These are phyloP conservation scores for Jaculus jaculus DNA, from an alignment of 2,113 vertebrate genomes.

Conservation along the genomic window DNA sequence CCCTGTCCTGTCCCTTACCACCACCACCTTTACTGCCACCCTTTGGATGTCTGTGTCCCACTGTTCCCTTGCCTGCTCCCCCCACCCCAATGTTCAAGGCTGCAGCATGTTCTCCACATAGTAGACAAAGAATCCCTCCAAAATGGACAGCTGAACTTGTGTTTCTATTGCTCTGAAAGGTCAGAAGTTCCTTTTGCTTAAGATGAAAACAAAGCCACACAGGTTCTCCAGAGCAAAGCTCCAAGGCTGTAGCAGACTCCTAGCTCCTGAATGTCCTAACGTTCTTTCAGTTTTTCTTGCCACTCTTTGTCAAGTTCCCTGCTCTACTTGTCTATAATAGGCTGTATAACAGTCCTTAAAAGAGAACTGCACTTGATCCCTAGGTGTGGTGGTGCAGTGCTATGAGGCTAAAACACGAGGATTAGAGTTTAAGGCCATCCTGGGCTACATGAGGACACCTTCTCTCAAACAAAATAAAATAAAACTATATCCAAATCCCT, in stretches of 20 bases:
- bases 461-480: not conserved
- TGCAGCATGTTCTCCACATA: not conserved
- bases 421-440: not conserved
- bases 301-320: not conserved
- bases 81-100: not conserved
- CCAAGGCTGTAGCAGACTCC: not conserved
- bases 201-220: not conserved
- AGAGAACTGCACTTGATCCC: not conserved
- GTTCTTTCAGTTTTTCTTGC: not conserved
- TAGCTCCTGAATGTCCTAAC: not conserved
- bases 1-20: too few species aligned
- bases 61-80: too few species aligned
- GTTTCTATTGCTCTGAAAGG: not conserved
- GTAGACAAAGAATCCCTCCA: not conserved
- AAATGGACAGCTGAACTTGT: rapidly evolving
- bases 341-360: not conserved
- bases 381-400: not conserved
- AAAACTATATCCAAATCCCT: not conserved
- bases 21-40: too few species aligned
- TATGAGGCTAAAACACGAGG: not conserved
- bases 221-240: not conserved
- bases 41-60: too few species aligned
- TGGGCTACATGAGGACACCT: not conserved
- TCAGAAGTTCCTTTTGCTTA: not conserved
- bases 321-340: not conserved